phyloP scores from a whole-genome alignment of 2,113 vertebrate genomes.

The Pithys albifrons region DNA sequence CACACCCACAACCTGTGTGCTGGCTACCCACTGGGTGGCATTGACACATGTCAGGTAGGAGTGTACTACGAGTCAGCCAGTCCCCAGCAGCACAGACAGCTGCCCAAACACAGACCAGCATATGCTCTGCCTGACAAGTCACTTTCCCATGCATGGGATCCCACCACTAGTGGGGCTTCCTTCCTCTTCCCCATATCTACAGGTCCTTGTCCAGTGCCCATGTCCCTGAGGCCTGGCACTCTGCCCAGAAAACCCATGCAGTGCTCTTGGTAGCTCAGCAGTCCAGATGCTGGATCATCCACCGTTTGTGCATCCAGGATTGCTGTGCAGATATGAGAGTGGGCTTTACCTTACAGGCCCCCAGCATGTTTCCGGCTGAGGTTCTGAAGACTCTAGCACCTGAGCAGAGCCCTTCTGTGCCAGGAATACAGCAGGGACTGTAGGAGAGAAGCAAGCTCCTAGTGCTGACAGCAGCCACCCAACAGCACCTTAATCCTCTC shows the following conservation, averaged over 20 bases:
- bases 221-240: neutral
- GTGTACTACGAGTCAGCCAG: neutral
- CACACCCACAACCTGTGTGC: neutral
- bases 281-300: neutral
- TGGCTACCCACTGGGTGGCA: neutral
- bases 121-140: neutral
- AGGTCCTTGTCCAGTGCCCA: neutral
- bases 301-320: neutral
- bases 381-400: neutral
- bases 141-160: neutral
- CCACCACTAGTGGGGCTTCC: neutral
- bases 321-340: neutral
- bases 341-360: neutral
- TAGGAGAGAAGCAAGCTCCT: neutral
- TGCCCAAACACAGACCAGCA: accelerated
- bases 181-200: neutral
- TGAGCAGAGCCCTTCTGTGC: neutral
- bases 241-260: neutral
- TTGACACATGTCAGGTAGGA: slow-evolving; percentile 17
- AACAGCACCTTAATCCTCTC: neutral
- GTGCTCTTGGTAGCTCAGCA: neutral
- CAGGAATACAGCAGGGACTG: neutral
- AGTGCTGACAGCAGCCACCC: neutral
- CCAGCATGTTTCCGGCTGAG: neutral
- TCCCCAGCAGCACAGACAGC: neutral